A percentile compares a stretch with the other conserved stretches of the same genome.
Conservation (phyloP, 1,140 invertebrate genomes). For the Papilio glaucus region DNA sequence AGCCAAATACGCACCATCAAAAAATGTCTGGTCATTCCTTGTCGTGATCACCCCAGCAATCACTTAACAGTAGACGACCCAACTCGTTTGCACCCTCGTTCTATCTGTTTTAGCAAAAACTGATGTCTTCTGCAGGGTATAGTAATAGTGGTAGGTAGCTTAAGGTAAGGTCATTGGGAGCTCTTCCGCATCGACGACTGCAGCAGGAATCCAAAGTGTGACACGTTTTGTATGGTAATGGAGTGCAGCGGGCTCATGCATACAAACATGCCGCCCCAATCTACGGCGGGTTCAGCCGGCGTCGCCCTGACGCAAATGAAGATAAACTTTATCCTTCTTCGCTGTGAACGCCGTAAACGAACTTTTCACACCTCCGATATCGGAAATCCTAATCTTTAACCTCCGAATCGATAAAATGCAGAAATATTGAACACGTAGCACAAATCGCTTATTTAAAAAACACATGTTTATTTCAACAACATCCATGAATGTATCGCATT, state of each 20-base stretch:
- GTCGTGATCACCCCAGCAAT: no score
- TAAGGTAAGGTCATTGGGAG: constrained; percentile 18
- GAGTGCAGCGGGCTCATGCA: constrained; percentile 18
- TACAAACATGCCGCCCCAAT: constrained; percentile 15
- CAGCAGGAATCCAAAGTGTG: constrained; percentile 5
- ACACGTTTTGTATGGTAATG: constrained; percentile 25
- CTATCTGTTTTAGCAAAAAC: no score
- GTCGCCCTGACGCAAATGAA: background rate
- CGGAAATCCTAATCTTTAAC: no score
- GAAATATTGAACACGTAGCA: no score
- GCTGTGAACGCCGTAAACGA: background rate
- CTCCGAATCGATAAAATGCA: no score
- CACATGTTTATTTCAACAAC: no score
- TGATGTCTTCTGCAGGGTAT: background rate
- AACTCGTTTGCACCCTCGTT: no score
- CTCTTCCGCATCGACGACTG: background rate
- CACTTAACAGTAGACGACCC: no score
- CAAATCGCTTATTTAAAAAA: no score
- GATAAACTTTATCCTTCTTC: constrained; percentile 5
- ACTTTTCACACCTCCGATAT: constrained; percentile 24
- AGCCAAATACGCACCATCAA: no score
- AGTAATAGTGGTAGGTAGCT: background rate
- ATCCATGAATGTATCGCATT: no score
- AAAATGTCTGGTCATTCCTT: no score
- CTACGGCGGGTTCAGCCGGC: background rate